These are phyloP conservation scores for Zoanthus sociatus DNA, from an alignment of 92 coral and sea anemone species.

Conservation along the genomic window DNA sequence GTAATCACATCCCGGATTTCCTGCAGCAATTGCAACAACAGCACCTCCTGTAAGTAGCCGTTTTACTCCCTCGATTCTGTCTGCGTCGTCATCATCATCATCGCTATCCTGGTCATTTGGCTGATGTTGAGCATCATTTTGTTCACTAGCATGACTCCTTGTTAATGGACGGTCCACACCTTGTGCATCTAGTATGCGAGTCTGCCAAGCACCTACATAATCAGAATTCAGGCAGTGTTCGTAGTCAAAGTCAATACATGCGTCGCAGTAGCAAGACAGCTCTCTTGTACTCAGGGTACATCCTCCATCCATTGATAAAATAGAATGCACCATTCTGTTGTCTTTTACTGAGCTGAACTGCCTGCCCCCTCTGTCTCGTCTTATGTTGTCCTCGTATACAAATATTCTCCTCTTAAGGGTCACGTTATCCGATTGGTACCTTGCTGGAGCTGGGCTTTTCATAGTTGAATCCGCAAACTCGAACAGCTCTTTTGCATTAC, in stretches of 20 bases:
- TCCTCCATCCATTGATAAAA: too few species aligned
- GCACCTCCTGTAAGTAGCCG: constrained; percentile 41
- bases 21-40: constrained; percentile 50
- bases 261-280: constrained; percentile 30
- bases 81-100: background rate
- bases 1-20: constrained; percentile 35
- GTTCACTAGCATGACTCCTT: background rate
- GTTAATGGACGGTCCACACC: constrained; percentile 19
- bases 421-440: too few species aligned
- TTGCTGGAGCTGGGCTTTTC: too few species aligned
- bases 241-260: constrained; percentile 35
- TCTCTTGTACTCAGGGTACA: too few species aligned
- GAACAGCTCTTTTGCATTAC: too few species aligned
- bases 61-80: constrained; percentile 31
- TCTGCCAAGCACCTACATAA: constrained; percentile 30
- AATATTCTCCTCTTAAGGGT: too few species aligned
- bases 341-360: background rate
- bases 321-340: too few species aligned
- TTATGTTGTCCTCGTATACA: too few species aligned
- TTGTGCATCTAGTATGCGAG: constrained; percentile 6
- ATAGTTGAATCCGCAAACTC: too few species aligned
- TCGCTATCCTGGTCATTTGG: background rate
- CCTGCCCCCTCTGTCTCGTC: too few species aligned
- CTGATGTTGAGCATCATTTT: background rate
- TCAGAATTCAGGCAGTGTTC: constrained; percentile 10